Conservation (phyloP, 1,140 invertebrate species). For the Brachionus paranguensis region DNA sequence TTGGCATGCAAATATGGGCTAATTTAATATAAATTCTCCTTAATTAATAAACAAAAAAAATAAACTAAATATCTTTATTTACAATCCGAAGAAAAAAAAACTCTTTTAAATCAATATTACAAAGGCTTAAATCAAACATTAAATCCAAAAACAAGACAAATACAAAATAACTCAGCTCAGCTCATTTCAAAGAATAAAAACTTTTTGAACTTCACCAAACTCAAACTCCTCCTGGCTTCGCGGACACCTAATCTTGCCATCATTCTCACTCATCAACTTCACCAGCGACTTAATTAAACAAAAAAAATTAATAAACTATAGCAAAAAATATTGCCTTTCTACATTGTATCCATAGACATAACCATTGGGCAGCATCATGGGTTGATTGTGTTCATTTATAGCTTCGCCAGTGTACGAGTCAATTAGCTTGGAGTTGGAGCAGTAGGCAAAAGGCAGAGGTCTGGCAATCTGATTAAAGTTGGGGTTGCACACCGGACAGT, state of each 20-base stretch:
- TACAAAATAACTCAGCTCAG: neutral
- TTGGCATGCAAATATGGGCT: too few species aligned
- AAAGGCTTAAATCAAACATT: neutral
- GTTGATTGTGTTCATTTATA: constrained; percentile 94
- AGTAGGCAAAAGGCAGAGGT: constrained; percentile 85
- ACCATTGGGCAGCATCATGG: constrained; percentile 95
- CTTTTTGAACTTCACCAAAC: constrained; percentile 83
- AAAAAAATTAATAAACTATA: constrained; percentile 42
- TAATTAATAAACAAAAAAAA: too few species aligned
- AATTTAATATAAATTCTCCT: too few species aligned
- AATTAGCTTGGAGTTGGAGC: constrained; percentile 82
- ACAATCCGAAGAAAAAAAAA: neutral
- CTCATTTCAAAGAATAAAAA: constrained; percentile 80
- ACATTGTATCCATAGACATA: constrained; percentile 93
- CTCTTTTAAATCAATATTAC: neutral
- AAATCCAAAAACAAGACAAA: neutral
- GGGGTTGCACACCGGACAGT: constrained; percentile 86
- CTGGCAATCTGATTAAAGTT: constrained; percentile 78
- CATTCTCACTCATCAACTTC: constrained; percentile 77
- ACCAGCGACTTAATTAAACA: constrained; percentile 63
- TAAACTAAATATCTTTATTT: neutral
- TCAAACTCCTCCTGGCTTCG: constrained; percentile 81
- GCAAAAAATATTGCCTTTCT: too few species aligned
- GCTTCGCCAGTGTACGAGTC: constrained; percentile 81
- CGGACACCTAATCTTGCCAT: constrained; percentile 81